A percentile compares a stretch with the other conserved stretches of the same genome.
These are phyloP conservation scores for Thripadectes ignobilis DNA, from an alignment of 2,797 vertebrate species.

Conservation along the genomic window DNA sequence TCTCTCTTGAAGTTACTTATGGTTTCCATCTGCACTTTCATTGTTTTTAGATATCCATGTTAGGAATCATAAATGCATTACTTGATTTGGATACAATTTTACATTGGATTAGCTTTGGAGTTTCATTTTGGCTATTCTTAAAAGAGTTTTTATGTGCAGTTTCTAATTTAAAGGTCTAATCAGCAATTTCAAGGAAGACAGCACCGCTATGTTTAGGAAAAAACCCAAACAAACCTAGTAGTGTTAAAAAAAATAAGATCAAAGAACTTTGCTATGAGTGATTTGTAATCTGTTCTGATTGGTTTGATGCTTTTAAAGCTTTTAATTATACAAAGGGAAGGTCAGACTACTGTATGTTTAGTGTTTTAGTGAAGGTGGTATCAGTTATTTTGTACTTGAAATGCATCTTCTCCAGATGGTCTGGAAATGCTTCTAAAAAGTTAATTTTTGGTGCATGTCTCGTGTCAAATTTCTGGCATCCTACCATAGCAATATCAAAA, in stretches of 20 bases:
- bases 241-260: neutral
- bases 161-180: neutral
- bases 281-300: neutral
- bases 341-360: conserved; percentile 22
- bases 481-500: conserved; percentile 17
- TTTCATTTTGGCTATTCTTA: conserved; percentile 10
- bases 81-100: neutral
- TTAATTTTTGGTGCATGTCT: conserved; percentile 41
- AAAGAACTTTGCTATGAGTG: neutral
- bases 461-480: conserved; percentile 37
- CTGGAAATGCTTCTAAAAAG: conserved; percentile 67
- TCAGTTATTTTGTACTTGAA: conserved; percentile 53
- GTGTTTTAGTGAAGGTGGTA: conserved; percentile 34
- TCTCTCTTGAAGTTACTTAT: conserved; percentile 2
- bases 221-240: neutral
- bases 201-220: neutral
- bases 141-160: neutral
- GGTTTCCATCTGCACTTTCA: conserved; percentile 37
- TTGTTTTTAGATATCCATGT: neutral
- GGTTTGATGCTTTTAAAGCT: neutral
- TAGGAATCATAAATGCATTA: neutral
- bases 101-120: neutral
- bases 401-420: conserved; percentile 48
- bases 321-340: conserved; percentile 37
- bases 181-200: neutral